Conservation (phyloP, 2,888 invertebrate genomes). For the Tinea semifulvella region DNA sequence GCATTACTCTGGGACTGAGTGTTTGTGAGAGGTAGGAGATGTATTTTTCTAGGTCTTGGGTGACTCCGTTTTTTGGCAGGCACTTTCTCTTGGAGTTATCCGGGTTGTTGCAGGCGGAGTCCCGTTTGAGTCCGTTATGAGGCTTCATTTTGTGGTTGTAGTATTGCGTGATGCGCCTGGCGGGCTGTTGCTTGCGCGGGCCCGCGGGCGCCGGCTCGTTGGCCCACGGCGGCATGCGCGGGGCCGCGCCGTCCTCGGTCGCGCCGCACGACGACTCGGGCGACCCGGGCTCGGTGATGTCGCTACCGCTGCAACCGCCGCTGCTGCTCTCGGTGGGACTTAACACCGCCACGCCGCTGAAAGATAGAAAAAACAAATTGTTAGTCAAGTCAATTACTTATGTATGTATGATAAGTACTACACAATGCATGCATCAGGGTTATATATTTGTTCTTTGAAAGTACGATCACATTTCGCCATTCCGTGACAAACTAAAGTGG, state of each 20-base stretch:
- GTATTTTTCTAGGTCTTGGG: conserved; percentile 58
- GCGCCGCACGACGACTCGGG: conserved; percentile 68
- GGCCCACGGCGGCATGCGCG: conserved; percentile 63
- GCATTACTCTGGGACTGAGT: conserved; percentile 54
- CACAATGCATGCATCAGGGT: no score
- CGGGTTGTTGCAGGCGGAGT: conserved; percentile 32
- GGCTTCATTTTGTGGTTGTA: conserved; percentile 87
- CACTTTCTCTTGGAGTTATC: conserved; percentile 52
- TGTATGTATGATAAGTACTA: no score
- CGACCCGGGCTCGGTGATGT: conserved; percentile 74
- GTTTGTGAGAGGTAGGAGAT: conserved; percentile 59
- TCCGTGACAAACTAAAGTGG: no score
- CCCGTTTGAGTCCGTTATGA: conserved; percentile 61
- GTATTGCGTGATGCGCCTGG: conserved; percentile 74
- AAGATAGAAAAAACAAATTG: conserved; percentile 40
- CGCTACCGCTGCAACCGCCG: conserved; percentile 75
- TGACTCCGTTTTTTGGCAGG: conserved; percentile 54
- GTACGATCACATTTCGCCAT: no score
- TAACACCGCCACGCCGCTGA: conserved; percentile 84
- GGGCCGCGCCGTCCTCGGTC: conserved; percentile 58
- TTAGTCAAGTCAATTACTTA: not conserved
- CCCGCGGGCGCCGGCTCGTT: conserved; percentile 44
- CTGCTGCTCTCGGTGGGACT: conserved; percentile 79
- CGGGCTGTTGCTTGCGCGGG: conserved; percentile 12
- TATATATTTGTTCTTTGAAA: no score